These are phyloP conservation scores for Ovis aries DNA, from an alignment of 2,113 vertebrate genomes.

Conservation along the genomic window ARS-UI_Ramb_v3.0 NC_056057.1:24243501-24244000, in stretches of 20 bases:
- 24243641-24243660: not conserved
- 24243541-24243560: not conserved
- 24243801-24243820: not conserved
- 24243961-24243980: not conserved
- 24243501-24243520: not conserved
- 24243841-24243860: not conserved
- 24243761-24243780: not conserved
- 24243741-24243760: fast-evolving
- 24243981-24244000: not conserved
- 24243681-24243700: not conserved
- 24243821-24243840: not conserved
- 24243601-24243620: not conserved
- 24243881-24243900: not conserved
- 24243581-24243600: not conserved
- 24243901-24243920: not conserved
- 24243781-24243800: not conserved
- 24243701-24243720: not conserved
- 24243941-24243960: not conserved
- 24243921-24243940: not conserved
- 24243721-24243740: not conserved
- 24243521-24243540: not conserved
- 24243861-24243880: not conserved
- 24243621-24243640: not conserved
- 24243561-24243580: not conserved
- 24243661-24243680: fast-evolving